Conservation (phyloP, 2,113 vertebrate species). For the Mixornis gularis region DNA sequence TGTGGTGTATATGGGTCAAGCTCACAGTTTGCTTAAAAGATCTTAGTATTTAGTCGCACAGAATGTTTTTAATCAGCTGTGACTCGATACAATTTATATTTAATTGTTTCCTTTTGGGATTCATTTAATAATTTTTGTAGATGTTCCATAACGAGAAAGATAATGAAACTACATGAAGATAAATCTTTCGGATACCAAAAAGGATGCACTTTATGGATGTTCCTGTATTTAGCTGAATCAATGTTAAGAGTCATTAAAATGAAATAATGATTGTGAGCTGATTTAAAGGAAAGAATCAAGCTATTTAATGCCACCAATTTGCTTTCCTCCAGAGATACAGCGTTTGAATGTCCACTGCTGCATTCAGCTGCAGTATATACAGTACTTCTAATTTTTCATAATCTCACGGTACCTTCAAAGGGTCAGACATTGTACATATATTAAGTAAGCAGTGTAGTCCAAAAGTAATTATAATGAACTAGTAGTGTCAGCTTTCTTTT, state of each 20-base stretch:
- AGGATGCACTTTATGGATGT: slow-evolving; percentile 27
- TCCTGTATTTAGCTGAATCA: slow-evolving; percentile 26
- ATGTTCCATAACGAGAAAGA: slow-evolving; percentile 38
- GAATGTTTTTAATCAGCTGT: slow-evolving; percentile 17
- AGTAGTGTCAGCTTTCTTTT: slow-evolving; percentile 72
- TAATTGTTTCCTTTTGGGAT: slow-evolving; percentile 9
- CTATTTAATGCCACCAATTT: slow-evolving; percentile 18
- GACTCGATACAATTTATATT: not conserved
- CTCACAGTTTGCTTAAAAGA: not conserved
- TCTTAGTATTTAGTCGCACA: not conserved
- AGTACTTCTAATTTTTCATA: slow-evolving; percentile 55
- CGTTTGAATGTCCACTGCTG: not conserved
- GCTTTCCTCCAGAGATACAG: slow-evolving; percentile 2
- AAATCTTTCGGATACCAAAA: slow-evolving; percentile 35
- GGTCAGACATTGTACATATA: slow-evolving; percentile 51
- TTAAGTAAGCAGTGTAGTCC: slow-evolving; percentile 65
- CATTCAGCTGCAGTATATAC: not conserved
- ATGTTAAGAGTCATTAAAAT: slow-evolving; percentile 37
- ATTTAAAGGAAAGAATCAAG: slow-evolving; percentile 42
- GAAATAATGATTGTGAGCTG: slow-evolving; percentile 35
- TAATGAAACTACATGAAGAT: slow-evolving; percentile 36
- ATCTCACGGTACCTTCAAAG: slow-evolving; percentile 51
- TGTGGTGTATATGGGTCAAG: not conserved
- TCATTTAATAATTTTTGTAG: slow-evolving; percentile 11
- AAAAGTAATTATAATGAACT: slow-evolving; percentile 77